These are phyloP conservation scores for Piezodorus guildinii DNA, from an alignment of 1,140 invertebrate genomes.

Conservation along the genomic window DNA sequence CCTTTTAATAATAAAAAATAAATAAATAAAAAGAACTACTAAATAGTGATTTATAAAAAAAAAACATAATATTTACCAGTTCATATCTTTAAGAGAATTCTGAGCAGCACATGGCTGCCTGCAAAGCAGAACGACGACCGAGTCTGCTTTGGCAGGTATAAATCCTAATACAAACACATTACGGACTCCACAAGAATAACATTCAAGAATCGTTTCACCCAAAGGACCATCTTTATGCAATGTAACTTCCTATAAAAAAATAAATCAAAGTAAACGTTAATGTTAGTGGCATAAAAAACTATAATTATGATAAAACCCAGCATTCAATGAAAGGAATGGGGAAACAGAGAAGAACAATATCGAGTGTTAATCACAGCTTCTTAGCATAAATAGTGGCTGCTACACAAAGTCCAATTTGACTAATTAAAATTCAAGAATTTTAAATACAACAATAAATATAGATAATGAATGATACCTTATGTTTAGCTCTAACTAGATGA, in stretches of 20 bases:
- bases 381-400: no score
- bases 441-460: background rate
- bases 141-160: constrained; percentile 98
- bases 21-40: no score
- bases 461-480: constrained; percentile 53
- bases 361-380: no score
- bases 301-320: no score
- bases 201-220: constrained; percentile 95
- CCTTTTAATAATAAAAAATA: no score
- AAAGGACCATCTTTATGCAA: constrained; percentile 93
- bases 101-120: constrained; percentile 95
- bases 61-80: constrained; percentile 79
- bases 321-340: no score
- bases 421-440: background rate
- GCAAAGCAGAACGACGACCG: constrained; percentile 95
- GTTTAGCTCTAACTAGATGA: constrained; percentile 93
- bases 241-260: constrained; percentile 65
- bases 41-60: no score
- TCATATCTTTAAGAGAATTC: constrained; percentile 94
- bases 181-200: constrained; percentile 94
- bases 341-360: no score
- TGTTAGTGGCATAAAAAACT: no score
- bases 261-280: no score
- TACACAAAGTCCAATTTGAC: no score
- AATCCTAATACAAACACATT: constrained; percentile 98